A percentile compares a stretch with the other conserved stretches of the same genome.
These are phyloP conservation scores for Melanchra persicariae DNA, from an alignment of 2,888 invertebrate species.

Conservation along the genomic window DNA sequence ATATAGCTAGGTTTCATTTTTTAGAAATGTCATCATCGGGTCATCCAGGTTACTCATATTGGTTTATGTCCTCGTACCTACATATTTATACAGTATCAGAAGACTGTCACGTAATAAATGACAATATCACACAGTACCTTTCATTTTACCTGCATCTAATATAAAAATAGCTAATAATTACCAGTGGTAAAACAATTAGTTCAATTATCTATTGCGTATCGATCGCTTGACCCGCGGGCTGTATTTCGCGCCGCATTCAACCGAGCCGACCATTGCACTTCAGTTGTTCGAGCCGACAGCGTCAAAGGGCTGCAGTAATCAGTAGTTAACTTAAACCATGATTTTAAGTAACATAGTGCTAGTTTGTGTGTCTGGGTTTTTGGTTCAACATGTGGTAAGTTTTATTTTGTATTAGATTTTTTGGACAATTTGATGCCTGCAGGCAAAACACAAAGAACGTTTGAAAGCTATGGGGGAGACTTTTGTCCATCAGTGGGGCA, in stretches of 20 bases:
- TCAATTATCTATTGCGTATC: constrained; percentile 40
- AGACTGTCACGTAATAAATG: too few species aligned
- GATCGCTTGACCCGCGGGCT: constrained; percentile 33
- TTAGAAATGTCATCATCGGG: too few species aligned
- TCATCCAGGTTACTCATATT: too few species aligned
- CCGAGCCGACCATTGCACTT: constrained; percentile 42
- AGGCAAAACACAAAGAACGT: too few species aligned
- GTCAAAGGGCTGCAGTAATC: constrained; percentile 40
- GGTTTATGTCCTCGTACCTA: too few species aligned
- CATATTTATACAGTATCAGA: too few species aligned
- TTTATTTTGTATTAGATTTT: constrained; percentile 12
- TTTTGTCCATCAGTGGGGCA: too few species aligned
- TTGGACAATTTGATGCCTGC: too few species aligned
- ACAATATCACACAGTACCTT: too few species aligned
- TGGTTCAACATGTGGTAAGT: constrained; percentile 52
- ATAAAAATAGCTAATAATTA: constrained; percentile 17
- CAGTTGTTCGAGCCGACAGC: constrained; percentile 36
- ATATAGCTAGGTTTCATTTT: too few species aligned
- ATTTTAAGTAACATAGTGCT: constrained; percentile 38
- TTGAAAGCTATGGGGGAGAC: too few species aligned
- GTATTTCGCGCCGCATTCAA: constrained; percentile 21
- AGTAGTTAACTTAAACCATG: constrained; percentile 43
- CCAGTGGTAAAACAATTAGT: constrained; percentile 10
- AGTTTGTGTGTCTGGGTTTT: constrained; percentile 25
- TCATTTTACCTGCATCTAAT: not conserved